Conservation (phyloP, 2,888 invertebrate genomes). For the Cataglyphis cursor region DNA sequence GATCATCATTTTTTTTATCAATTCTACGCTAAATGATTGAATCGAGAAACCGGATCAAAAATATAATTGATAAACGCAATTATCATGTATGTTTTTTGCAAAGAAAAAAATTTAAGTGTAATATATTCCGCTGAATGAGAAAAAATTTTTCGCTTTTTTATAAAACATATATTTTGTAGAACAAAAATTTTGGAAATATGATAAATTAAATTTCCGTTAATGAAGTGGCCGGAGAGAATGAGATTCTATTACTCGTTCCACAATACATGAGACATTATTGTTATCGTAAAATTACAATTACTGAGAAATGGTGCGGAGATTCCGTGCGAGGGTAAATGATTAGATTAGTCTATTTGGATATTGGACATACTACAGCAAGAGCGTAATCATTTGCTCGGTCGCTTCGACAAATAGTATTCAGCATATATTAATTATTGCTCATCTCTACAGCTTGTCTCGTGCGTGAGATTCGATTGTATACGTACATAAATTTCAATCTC, state of each 20-base stretch:
- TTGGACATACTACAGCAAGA: constrained; percentile 24
- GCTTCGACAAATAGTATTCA: constrained; percentile 78
- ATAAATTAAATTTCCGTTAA: neutral
- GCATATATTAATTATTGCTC: constrained; percentile 82
- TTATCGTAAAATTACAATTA: neutral
- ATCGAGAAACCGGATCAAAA: constrained; percentile 72
- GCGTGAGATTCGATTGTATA: constrained; percentile 41
- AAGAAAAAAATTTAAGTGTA: neutral
- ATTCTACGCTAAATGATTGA: constrained; percentile 64
- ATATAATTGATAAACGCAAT: constrained; percentile 54
- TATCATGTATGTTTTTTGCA: neutral
- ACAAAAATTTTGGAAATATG: neutral
- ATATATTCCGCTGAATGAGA: neutral
- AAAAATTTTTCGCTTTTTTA: neutral
- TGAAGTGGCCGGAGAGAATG: neutral
- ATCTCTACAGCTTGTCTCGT: constrained; percentile 50
- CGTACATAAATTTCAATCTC: constrained; percentile 78
- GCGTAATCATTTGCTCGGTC: constrained; percentile 77
- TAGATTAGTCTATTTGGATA: constrained; percentile 48
- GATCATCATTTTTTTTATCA: constrained; percentile 68
- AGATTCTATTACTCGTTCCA: neutral
- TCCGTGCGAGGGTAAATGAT: constrained; percentile 6
- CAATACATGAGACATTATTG: neutral
- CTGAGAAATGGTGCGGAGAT: neutral
- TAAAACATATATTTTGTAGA: neutral